Evolutionary conservation across 2,113 vertebrate genomes (phyloP).

Genomic region (Canis aureus): DNA sequence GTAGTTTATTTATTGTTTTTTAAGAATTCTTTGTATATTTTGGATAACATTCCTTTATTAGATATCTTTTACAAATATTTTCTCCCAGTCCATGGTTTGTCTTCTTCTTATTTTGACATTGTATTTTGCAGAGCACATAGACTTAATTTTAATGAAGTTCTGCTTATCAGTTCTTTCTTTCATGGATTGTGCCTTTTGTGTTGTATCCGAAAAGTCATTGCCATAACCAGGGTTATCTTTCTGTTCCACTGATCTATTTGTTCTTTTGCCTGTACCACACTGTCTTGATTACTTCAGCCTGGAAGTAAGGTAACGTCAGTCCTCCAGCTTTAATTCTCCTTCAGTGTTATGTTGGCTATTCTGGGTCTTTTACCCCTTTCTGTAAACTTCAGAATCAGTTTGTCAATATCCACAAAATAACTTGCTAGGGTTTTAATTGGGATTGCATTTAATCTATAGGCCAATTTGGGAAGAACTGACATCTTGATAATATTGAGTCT

Average conservation of each 20-base stretch:
- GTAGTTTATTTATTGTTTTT: background rate
- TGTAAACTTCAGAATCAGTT: background rate
- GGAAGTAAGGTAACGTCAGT: background rate
- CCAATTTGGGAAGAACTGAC: background rate
- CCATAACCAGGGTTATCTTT: background rate
- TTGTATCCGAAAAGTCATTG: background rate
- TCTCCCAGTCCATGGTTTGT: background rate
- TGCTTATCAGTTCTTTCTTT: background rate
- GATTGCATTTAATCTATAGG: background rate
- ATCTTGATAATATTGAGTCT: background rate
- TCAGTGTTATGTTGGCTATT: background rate
- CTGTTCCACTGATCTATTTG: background rate
- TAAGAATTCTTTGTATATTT: background rate
- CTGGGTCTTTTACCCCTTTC: background rate
- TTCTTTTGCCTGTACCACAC: background rate
- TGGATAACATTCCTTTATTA: background rate
- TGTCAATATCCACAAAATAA: background rate
- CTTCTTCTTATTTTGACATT: background rate
- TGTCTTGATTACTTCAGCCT: background rate
- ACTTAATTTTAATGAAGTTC: background rate
- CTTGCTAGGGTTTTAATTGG: background rate
- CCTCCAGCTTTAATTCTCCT: background rate
- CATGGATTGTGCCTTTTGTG: background rate
- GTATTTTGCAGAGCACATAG: background rate
- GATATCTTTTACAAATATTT: conserved; percentile 2